Base-by-base conservation (phyloP, 2,113 vertebrate genomes). In the Emydura subglobosa region DNA sequence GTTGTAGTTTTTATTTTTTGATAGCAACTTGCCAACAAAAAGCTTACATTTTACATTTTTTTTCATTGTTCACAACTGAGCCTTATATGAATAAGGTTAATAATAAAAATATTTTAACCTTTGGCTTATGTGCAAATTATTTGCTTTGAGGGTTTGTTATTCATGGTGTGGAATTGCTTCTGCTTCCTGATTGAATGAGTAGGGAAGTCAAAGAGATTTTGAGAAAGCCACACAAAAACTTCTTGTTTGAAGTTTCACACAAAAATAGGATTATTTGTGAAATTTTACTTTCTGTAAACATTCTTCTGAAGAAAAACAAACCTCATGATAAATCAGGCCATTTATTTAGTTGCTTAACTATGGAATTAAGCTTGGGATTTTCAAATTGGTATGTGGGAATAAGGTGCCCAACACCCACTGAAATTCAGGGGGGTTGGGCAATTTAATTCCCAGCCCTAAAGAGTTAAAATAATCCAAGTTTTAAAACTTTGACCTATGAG, bases 1-100 rank as follows among this genome's bases (percentile, higher is more conserved):
- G n/a, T 78, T 72, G 19, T 21, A 53, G 51, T 89, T 92, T 92
- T 82, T 72, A 4, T 83, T 81, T 88, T 92, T 93, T 88, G 82
- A 55, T 87, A 84, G 81, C 57, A 0, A 13, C 76, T 31, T 5
- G 83, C 68, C 59, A 87, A 81, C 24, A 94, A 94, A 79, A 34
- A 91, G 49, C 57, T 24, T 34, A 83, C 34, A 6, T 74, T 74
- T 78, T 6, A 79, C 3, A 78, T 54, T 76, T 50, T 8, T 1
- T 3, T 54, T 1, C 12, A 85, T 1, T 79, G 34, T 86, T 90
- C 59, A 89, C 31, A 6, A 8, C 19, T 74, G 50, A 51, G 82
- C 54, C 89, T 39, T 47, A 51, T 24, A 65, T 1, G 1, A 7
- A 14, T 79, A 19, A 42, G 80, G 44, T n/a, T 72, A 72, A 72